phyloP scores from a whole-genome alignment of 2,888 invertebrate genomes.

The Sphaeridia pumilis region DNA sequence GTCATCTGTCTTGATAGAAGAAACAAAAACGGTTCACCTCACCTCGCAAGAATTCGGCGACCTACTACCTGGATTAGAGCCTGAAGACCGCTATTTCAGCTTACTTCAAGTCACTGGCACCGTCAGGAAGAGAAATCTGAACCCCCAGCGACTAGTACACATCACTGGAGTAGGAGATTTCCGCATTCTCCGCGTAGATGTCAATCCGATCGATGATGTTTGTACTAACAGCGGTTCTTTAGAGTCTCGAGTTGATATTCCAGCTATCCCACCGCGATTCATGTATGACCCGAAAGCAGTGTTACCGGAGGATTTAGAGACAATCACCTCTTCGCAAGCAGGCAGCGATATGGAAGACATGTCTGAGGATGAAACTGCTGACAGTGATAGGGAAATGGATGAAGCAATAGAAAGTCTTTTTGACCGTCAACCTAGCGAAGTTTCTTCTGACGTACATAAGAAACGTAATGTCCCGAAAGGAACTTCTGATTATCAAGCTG shows the following conservation, averaged over 20 bases:
- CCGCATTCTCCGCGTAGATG: constrained; percentile 65
- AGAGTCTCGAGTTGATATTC: background rate
- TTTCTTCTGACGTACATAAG: no score
- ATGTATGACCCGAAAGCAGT: constrained; percentile 24
- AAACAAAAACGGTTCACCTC: constrained; percentile 8
- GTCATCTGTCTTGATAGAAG: constrained; percentile 30
- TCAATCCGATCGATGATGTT: constrained; percentile 17
- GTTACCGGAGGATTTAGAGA: constrained; percentile 63
- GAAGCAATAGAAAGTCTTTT: constrained; percentile 16
- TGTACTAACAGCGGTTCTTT: constrained; percentile 41
- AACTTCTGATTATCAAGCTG: constrained; percentile 80
- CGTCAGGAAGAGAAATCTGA: constrained; percentile 66
- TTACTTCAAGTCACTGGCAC: constrained; percentile 70
- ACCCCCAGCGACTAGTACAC: constrained; percentile 80
- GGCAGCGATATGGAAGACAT: constrained; percentile 18
- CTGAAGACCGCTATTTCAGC: constrained; percentile 44
- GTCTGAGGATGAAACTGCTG: constrained; percentile 18
- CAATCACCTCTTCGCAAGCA: constrained; percentile 40
- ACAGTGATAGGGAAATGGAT: no score
- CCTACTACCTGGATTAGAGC: constrained; percentile 16
- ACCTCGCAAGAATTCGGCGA: constrained; percentile 11
- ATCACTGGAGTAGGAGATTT: constrained; percentile 87
- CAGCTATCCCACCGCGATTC: constrained; percentile 24
- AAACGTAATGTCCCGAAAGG: constrained; percentile 44
- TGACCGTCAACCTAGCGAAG: no score